phyloP scores from a whole-genome alignment of 2,797 vertebrate species.

The Peromyscus attwateri region DNA sequence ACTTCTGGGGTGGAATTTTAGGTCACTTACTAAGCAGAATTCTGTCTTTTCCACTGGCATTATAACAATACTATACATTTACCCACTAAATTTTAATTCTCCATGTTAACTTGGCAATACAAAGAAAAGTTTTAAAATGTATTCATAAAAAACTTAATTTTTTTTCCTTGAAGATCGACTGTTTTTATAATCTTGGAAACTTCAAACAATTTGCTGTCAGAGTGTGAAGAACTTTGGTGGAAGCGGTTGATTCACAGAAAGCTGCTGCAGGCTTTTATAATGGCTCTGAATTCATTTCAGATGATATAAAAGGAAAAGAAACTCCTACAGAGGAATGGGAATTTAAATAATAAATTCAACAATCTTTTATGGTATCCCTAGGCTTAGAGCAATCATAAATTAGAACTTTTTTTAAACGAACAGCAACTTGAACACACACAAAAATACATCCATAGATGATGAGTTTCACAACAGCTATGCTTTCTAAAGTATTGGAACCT shows the following conservation, averaged over 20 bases:
- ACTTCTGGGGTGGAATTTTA: slow-evolving; percentile 37
- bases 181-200: slow-evolving; percentile 57
- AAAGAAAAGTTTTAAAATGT: slow-evolving; percentile 58
- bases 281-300: slow-evolving; percentile 53
- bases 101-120: slow-evolving; percentile 52
- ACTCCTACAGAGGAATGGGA: neutral
- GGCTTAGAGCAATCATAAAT: slow-evolving; percentile 15
- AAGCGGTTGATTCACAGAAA: slow-evolving; percentile 32
- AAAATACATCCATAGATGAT: neutral
- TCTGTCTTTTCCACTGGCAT: slow-evolving; percentile 33
- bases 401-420: slow-evolving; percentile 55
- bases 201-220: slow-evolving; percentile 72
- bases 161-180: slow-evolving; percentile 45
- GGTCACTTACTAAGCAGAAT: slow-evolving; percentile 17
- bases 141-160: slow-evolving; percentile 25
- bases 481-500: neutral
- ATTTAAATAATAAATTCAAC: slow-evolving; percentile 68
- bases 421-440: neutral
- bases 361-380: slow-evolving; percentile 14
- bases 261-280: slow-evolving; percentile 67
- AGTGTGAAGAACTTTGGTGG: slow-evolving; percentile 25
- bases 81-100: slow-evolving; percentile 60
- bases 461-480: neutral
- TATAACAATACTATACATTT: slow-evolving; percentile 47
- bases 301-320: slow-evolving; percentile 63